A percentile compares a stretch with the other conserved stretches of the same genome.
phyloP scores from a whole-genome alignment of 1,140 invertebrate genomes.

The Hestina assimilis region DNA sequence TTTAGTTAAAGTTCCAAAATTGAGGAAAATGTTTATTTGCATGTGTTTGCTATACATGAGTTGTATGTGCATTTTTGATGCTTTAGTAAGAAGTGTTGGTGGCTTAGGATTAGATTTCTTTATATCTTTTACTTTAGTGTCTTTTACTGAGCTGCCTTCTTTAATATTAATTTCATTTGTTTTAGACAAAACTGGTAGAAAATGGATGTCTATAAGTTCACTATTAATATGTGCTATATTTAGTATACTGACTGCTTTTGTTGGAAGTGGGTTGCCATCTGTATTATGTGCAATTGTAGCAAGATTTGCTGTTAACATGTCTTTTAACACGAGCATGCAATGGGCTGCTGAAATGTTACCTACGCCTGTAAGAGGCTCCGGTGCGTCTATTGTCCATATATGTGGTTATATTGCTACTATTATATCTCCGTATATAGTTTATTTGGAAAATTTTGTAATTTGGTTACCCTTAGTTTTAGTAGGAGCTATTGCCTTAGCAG shows the following conservation, averaged over 20 bases:
- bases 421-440: slow-evolving; percentile 57
- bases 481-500: slow-evolving; percentile 83
- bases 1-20: slow-evolving; percentile 45
- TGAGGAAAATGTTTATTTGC: slow-evolving; percentile 50
- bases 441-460: slow-evolving; percentile 45
- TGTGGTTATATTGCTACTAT: slow-evolving; percentile 70
- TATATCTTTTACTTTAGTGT: slow-evolving; percentile 57
- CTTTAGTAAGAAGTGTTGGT: slow-evolving; percentile 53
- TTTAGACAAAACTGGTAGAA: slow-evolving; percentile 57
- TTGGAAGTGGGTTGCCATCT: slow-evolving; percentile 43
- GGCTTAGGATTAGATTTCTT: slow-evolving; percentile 58
- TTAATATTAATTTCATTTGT: slow-evolving; percentile 51
- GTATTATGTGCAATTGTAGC: slow-evolving; percentile 54
- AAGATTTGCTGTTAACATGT: slow-evolving; percentile 58
- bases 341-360: slow-evolving; percentile 75
- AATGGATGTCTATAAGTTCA: slow-evolving; percentile 40
- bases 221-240: slow-evolving; percentile 45
- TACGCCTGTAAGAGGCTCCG: slow-evolving; percentile 82
- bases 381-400: slow-evolving; percentile 80
- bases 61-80: slow-evolving; percentile 51
- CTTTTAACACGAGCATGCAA: slow-evolving; percentile 45
- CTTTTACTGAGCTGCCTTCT: slow-evolving; percentile 62
- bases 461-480: slow-evolving; percentile 86
- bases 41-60: slow-evolving; percentile 54
- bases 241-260: slow-evolving; percentile 44